Conservation (phyloP, 2,888 invertebrate species). For the Phlogophora meticulosa region DNA sequence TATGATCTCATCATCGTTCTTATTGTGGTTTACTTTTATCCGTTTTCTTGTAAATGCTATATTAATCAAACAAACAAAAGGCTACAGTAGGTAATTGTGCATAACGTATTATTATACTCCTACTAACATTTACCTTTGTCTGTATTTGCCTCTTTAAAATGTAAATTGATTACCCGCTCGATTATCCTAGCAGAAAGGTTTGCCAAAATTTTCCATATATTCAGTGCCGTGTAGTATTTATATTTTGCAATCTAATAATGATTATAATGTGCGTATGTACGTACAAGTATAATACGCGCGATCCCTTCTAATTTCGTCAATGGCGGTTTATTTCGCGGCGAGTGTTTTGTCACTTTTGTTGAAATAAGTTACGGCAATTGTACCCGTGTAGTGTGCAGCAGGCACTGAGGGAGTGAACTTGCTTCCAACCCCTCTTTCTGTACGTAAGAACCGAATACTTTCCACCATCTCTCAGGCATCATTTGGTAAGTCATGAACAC, state of each 20-base stretch:
- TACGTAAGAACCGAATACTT: constrained; percentile 23
- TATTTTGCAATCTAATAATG: constrained; percentile 60
- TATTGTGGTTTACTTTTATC: constrained; percentile 37
- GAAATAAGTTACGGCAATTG: constrained; percentile 61
- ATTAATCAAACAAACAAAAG: constrained; percentile 6
- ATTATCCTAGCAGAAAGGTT: constrained; percentile 34
- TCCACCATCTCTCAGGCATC: constrained; percentile 21
- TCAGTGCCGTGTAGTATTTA: constrained; percentile 34
- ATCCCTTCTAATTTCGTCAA: constrained; percentile 70
- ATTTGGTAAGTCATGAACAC: constrained; percentile 32
- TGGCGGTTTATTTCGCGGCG: constrained; percentile 57
- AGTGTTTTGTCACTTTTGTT: constrained; percentile 66
- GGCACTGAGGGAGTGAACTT: constrained; percentile 19
- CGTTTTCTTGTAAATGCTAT: constrained; percentile 26
- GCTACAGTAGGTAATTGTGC: constrained; percentile 31
- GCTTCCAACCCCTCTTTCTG: constrained; percentile 35
- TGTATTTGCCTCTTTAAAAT: constrained; percentile 19
- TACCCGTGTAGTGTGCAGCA: constrained; percentile 12
- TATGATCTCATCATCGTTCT: constrained; percentile 50
- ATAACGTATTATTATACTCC: not conserved
- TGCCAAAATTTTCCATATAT: constrained; percentile 47
- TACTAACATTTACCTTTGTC: constrained; percentile 26
- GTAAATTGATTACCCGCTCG: constrained; percentile 37
- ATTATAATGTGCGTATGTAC: constrained; percentile 45
- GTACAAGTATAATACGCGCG: constrained; percentile 47